Evolutionary conservation across 2,797 vertebrate species (phyloP), one percentile per base, ranked within the genome.

Genomic region (Anguilla obscura): DNA sequence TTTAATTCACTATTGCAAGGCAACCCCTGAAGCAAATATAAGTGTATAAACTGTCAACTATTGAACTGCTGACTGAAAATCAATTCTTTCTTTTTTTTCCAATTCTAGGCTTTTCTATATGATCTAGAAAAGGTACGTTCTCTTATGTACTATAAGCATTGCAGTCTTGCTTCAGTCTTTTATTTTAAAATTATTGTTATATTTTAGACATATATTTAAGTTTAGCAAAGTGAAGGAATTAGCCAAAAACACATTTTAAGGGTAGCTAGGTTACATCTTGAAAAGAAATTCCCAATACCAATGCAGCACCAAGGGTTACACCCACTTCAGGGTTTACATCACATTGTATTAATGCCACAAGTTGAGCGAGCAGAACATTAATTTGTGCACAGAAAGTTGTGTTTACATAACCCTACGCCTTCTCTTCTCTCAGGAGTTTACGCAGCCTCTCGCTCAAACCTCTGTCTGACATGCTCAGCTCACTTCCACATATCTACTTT

Each of bases 101-200:
- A 88, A 50, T 93, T 91, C 40, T 94, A 99, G 98, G 98, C 96
- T 9, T 99, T 98, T 93, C 97, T 98, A 87, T 99, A 99, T 0
- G 98, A 99, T 90, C 94, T 99, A 91, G 98, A 99, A 90, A 99
- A 99, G 97, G 98, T 99, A 92, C 96, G 96, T 63, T 40, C 18
- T 48, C 56, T 71, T 27, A 45, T 33, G 7, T 79, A 48, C 45
- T n/a, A 18, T 63, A 16, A 48, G 40, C 30, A 66, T 36, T 24
- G n/a, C 1, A 87, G 36, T 40, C 30, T 9, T 56, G 7, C 10
- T 18, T 40, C 63, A 27, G 5, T 16, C 48, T 30, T 14, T n/a
- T n/a, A n/a, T n/a, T n/a, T n/a, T 33, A 76, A n/a, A 18, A 24
- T 36, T 76, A 12, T 76, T 24, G 10, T 4, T 63, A 27, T 85